Percentiles rank a stretch among this genome's conserved stretches.
phyloP scores from a whole-genome alignment of 2,888 invertebrate species.

The Mythimna loreyi region DNA sequence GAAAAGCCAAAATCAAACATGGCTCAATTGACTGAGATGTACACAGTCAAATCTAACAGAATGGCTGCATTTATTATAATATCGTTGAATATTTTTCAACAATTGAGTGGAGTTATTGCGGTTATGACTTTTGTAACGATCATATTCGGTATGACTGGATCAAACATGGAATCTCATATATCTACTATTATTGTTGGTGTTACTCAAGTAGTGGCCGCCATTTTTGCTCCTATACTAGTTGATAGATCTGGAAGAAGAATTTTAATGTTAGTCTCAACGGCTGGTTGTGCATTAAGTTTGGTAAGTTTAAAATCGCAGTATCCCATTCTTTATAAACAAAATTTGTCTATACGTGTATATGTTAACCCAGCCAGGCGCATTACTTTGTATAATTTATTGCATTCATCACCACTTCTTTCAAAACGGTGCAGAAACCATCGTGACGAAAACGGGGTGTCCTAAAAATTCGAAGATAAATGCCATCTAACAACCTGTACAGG shows the following conservation, averaged over 20 bases:
- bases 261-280: constrained; percentile 68
- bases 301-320: constrained; percentile 62
- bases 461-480: too few species aligned
- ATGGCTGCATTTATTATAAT: constrained; percentile 71
- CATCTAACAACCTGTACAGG: too few species aligned
- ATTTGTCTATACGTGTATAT: too few species aligned
- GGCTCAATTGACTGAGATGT: constrained; percentile 68
- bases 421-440: too few species aligned
- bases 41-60: constrained; percentile 70
- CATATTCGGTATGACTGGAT: constrained; percentile 75
- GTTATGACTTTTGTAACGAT: constrained; percentile 71
- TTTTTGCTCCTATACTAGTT: constrained; percentile 72
- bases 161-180: constrained; percentile 69
- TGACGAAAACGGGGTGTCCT: too few species aligned
- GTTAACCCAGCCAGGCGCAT: too few species aligned
- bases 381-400: too few species aligned
- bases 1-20: constrained; percentile 50
- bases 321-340: too few species aligned
- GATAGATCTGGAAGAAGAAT: constrained; percentile 72
- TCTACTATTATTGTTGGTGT: constrained; percentile 75
- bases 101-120: constrained; percentile 72
- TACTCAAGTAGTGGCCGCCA: constrained; percentile 70
- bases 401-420: too few species aligned
- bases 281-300: constrained; percentile 70
- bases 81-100: constrained; percentile 68